Conservation (phyloP, 2,797 vertebrate species). For the Lithobates sylvaticus region DNA sequence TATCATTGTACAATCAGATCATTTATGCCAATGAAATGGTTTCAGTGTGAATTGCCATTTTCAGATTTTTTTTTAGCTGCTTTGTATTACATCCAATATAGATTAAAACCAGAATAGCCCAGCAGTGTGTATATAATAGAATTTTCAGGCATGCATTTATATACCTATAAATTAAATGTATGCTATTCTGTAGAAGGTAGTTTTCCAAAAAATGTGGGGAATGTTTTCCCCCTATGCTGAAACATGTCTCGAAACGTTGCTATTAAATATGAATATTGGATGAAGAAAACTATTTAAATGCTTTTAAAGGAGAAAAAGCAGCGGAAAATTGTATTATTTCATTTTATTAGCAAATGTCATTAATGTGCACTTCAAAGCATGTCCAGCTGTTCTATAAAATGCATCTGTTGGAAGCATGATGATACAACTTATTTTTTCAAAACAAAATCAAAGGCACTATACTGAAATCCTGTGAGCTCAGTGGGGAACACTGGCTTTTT, state of each 20-base stretch:
- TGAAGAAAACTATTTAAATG: background rate
- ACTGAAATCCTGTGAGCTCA: slow-evolving; percentile 38
- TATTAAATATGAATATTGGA: background rate
- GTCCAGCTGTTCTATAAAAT: slow-evolving; percentile 52
- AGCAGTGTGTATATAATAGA: too few species aligned
- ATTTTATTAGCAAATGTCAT: slow-evolving; percentile 26
- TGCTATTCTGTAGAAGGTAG: background rate
- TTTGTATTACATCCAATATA: too few species aligned
- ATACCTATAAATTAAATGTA: background rate
- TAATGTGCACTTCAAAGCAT: slow-evolving; percentile 39
- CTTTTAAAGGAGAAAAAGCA: background rate
- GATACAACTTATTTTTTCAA: slow-evolving; percentile 44
- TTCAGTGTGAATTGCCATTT: background rate
- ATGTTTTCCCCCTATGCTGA: background rate
- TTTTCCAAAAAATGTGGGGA: background rate
- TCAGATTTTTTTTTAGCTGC: background rate
- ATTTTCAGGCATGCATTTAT: too few species aligned
- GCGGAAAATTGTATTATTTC: background rate
- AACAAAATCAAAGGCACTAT: slow-evolving; percentile 54
- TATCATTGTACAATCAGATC: background rate
- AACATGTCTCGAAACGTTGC: background rate
- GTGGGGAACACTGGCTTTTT: slow-evolving; percentile 42
- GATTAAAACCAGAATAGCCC: too few species aligned
- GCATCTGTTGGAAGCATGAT: slow-evolving; percentile 55
- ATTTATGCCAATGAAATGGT: background rate